Evolutionary conservation across 2,888 invertebrate species (phyloP), one percentile per base, ranked within the genome.

Genomic region (Cartodere bifasciata): DNA sequence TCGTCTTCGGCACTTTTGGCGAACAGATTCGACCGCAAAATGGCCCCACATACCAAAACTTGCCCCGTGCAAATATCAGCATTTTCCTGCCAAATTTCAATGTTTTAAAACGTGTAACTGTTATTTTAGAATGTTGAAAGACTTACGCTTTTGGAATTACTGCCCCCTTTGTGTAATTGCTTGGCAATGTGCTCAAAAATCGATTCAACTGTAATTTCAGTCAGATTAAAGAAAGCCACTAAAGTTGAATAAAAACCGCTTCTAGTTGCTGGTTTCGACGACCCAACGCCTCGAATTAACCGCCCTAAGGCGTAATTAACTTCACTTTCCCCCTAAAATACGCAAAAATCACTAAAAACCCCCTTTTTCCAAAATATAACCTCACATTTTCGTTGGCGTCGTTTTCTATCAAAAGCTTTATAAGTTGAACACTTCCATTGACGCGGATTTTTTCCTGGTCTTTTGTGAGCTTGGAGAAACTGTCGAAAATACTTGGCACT

Each of bases 31-130:
- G 82, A 76, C 28, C 75, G 67, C 36, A 83, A 67, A 16, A 81
- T 49, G 3, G 82, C 75, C 13, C 79, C 77, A 49, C 75, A 78
- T 1, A 72, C 65, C 43, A 84, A 60, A 37, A 84, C 72, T 48
- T 75, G 72, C 1, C 84, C 84, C 13, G 74, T 68, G 16, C 70
- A 67, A 27, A 79, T 68, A 61, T 83, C 80, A 20, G 75, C 78
- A 47, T 74, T 72, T 65, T 83, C 83, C 81, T 83, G 39, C 44
- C 43, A 53, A 51, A 31, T 15, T 23, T 10, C 4, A 21, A n/a
- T 16, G 17, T 10, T 15, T 23, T 27, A 16, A 28, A 25, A 23
- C 6, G 20, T 20, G 6, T 6, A 20, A 20, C 20, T n/a, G n/a
- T n/a, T n/a, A n/a, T n/a, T n/a, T n/a, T n/a, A n/a, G n/a, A n/a